A percentile compares a stretch with the other conserved stretches of the same genome.
Evolutionary conservation across 1,140 invertebrate genomes (phyloP).

Genomic region (Pararge aegeria): DNA sequence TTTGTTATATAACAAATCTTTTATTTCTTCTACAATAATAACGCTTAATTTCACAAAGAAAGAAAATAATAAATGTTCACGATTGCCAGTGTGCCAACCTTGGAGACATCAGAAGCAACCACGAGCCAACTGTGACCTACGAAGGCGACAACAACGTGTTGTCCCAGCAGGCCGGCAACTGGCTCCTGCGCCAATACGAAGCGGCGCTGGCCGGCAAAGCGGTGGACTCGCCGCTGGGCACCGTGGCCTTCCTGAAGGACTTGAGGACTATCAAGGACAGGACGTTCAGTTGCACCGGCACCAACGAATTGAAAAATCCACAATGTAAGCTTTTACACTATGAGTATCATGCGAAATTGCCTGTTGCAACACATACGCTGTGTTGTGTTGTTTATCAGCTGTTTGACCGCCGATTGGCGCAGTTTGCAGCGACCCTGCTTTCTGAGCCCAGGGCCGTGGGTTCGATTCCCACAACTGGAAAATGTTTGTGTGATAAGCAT

Average conservation of each 20-base stretch:
- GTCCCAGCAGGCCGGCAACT: conserved; percentile 96
- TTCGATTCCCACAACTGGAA: no score
- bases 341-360: background rate
- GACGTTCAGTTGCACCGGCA: conserved; percentile 72
- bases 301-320: conserved; percentile 75
- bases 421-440: no score
- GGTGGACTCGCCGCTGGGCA: conserved; percentile 82
- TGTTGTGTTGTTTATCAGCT: no score
- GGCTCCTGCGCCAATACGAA: conserved; percentile 86
- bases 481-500: no score
- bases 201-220: conserved; percentile 66
- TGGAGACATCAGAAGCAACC: conserved; percentile 91
- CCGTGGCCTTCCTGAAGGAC: conserved; percentile 82
- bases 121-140: conserved; percentile 96
- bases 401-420: no score
- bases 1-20: no score
- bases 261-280: conserved; percentile 73
- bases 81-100: conserved; percentile 81
- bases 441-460: no score
- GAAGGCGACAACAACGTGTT: conserved; percentile 98
- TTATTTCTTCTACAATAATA: no score
- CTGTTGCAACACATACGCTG: no score
- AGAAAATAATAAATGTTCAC: no score
- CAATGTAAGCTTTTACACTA: conserved; percentile 82
- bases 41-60: no score